Evolutionary conservation across 2,113 vertebrate genomes (phyloP).

Genomic region (Nothocercus julius): DNA sequence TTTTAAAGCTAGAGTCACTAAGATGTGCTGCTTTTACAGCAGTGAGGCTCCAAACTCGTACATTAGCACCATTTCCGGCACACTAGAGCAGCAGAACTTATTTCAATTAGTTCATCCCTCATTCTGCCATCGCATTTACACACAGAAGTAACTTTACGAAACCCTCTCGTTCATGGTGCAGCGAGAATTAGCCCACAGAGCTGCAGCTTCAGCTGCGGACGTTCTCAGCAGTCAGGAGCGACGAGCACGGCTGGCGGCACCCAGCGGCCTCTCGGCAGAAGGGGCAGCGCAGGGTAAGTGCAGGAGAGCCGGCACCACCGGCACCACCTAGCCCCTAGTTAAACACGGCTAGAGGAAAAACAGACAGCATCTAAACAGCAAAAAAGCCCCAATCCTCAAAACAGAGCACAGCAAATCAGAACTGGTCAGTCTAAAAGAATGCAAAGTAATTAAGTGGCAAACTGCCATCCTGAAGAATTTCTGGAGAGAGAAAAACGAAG

Average conservation of each 20-base stretch:
- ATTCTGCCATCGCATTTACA: background rate
- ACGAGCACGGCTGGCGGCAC: background rate
- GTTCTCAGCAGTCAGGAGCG: background rate
- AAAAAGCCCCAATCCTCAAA: background rate
- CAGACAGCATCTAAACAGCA: background rate
- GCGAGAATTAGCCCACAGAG: background rate
- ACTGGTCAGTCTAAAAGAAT: background rate
- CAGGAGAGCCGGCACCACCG: background rate
- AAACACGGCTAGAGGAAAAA: background rate
- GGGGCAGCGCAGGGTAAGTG: fast-evolving
- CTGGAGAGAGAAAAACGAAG: background rate
- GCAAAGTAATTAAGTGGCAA: background rate
- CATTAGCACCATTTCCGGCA: background rate
- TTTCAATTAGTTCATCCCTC: background rate
- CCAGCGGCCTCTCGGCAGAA: background rate
- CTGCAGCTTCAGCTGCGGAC: background rate
- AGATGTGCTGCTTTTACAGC: background rate
- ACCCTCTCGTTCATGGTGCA: background rate
- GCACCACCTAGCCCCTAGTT: background rate
- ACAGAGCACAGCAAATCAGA: background rate
- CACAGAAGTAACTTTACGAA: background rate
- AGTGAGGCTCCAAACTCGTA: background rate
- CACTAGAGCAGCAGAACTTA: background rate
- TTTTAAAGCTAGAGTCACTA: background rate
- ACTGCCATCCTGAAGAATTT: background rate